Percentiles rank a stretch among this genome's conserved stretches.
These are phyloP conservation scores for Stictonetta naevosa DNA, from an alignment of 2,113 vertebrate genomes.

Conservation along the genomic window DNA sequence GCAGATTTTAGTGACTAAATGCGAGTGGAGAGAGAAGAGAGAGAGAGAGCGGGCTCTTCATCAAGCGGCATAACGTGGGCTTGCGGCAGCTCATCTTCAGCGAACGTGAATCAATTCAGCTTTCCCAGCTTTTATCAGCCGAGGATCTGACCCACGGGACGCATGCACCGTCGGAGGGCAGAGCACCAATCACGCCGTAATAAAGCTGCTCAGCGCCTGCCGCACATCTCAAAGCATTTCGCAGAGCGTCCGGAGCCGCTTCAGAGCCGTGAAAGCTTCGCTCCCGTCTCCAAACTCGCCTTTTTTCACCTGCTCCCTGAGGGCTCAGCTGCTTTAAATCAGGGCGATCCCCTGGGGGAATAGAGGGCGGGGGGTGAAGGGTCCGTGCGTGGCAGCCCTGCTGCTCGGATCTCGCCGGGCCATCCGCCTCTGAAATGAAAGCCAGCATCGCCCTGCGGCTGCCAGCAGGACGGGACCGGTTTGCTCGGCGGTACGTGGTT, in stretches of 20 bases:
- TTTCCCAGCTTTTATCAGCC: not conserved
- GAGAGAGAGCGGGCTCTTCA: not conserved
- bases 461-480: not conserved
- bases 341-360: not conserved
- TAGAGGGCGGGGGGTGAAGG: not conserved
- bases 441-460: not conserved
- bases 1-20: conserved; percentile 32
- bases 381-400: not conserved
- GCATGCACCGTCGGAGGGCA: not conserved
- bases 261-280: not conserved
- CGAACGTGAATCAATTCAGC: not conserved
- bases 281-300: not conserved
- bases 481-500: not conserved
- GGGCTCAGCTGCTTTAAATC: not conserved
- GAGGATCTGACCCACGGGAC: not conserved
- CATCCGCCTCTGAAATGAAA: not conserved
- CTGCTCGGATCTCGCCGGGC: not conserved
- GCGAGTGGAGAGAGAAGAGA: not conserved
- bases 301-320: not conserved
- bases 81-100: not conserved
- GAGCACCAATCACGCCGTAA: not conserved
- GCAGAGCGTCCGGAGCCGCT: not conserved
- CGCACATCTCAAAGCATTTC: not conserved
- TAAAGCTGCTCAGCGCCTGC: not conserved
- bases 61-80: not conserved